These are phyloP conservation scores for Formicarius rufipectus DNA, from an alignment of 2,113 vertebrate genomes.

Conservation along the genomic window DNA sequence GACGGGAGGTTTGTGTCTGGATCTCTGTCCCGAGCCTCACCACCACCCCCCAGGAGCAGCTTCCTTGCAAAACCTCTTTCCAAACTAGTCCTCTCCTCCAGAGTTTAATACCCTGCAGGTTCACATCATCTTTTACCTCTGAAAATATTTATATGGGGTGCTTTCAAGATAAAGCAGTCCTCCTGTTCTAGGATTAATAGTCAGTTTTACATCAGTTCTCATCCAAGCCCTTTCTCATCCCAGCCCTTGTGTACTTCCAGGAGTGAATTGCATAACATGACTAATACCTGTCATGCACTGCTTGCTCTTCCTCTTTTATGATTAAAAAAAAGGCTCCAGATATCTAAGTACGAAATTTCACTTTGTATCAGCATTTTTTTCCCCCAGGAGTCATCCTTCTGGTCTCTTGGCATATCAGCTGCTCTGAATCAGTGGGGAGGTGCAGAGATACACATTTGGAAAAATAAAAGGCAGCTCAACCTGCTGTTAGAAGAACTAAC, in stretches of 20 bases:
- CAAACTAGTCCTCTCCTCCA: neutral
- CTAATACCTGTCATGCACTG: neutral
- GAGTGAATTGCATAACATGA: neutral
- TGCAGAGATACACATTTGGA: neutral
- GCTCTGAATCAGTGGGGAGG: neutral
- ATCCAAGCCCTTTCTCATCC: neutral
- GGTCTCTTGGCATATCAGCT: neutral
- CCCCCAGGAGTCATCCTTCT: neutral
- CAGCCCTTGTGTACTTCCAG: neutral
- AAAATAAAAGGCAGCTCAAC: neutral
- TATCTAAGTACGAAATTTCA: neutral
- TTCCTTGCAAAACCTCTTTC: neutral
- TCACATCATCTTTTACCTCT: neutral
- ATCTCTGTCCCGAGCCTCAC: neutral
- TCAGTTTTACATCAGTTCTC: neutral
- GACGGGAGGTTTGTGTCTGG: neutral
- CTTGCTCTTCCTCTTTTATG: neutral
- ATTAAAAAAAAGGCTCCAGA: neutral
- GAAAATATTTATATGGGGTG: neutral
- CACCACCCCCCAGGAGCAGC: fast-evolving
- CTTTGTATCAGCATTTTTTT: neutral
- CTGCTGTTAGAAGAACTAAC: neutral
- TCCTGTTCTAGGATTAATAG: neutral
- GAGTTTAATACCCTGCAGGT: neutral
- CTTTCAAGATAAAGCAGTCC: neutral